Evolutionary conservation across 2,888 invertebrate genomes (phyloP).

Genomic region (Pollenia griseotomentosa): DNA sequence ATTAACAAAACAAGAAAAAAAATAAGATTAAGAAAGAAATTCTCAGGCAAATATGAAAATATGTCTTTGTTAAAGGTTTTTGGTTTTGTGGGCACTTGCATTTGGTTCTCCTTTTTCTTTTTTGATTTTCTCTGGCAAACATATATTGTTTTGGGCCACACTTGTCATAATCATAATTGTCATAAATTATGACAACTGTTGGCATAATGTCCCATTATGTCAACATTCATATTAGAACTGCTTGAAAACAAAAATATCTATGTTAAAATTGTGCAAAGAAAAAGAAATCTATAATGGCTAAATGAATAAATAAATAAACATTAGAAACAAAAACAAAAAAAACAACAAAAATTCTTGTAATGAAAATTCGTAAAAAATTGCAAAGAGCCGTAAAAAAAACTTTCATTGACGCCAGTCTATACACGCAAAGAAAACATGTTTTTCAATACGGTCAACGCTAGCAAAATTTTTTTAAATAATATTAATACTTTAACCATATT

Average conservation of each 20-base stretch:
- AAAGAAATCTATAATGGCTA: background rate
- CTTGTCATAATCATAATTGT: slow-evolving; percentile 74
- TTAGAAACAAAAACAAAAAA: too few relatives aligned
- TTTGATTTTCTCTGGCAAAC: background rate
- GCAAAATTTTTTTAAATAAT: too few relatives aligned
- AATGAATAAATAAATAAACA: slow-evolving; percentile 20
- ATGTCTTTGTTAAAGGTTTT: slow-evolving; percentile 56
- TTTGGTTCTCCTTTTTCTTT: slow-evolving; percentile 12
- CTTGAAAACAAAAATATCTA: background rate
- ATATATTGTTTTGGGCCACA: slow-evolving; percentile 63
- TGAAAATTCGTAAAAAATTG: slow-evolving; percentile 18
- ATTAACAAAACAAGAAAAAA: background rate
- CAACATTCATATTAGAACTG: slow-evolving; percentile 62
- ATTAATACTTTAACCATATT: too few relatives aligned
- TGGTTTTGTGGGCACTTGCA: slow-evolving; percentile 7
- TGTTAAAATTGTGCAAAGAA: slow-evolving; percentile 33
- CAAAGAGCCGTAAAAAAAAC: slow-evolving; percentile 27
- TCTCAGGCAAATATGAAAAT: background rate
- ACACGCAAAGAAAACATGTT: too few relatives aligned
- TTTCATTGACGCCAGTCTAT: slow-evolving; percentile 48
- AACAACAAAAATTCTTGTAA: slow-evolving; percentile 7
- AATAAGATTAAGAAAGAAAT: background rate
- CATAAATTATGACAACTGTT: slow-evolving; percentile 76
- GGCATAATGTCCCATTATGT: slow-evolving; percentile 68
- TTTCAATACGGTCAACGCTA: too few relatives aligned